Evolutionary conservation across 2,888 invertebrate genomes (phyloP).

Genomic region (Lutraria lutraria): DNA sequence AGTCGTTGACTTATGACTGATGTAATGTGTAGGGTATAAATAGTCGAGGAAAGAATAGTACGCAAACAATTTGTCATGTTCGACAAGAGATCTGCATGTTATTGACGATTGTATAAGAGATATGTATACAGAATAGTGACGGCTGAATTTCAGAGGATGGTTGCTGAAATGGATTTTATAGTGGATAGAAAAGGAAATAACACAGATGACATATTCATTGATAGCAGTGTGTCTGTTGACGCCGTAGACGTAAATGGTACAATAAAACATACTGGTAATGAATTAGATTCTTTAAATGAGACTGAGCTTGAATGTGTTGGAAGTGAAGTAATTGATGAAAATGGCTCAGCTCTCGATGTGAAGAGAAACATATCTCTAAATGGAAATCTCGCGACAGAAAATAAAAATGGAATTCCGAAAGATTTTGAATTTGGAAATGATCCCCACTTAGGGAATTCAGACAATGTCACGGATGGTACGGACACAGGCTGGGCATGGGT

Average conservation of each 20-base stretch:
- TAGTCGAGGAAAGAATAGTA: too few species aligned
- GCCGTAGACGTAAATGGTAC: neutral
- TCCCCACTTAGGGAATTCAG: neutral
- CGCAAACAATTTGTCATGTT: too few species aligned
- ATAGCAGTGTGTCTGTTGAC: neutral
- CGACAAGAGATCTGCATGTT: too few species aligned
- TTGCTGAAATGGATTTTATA: too few species aligned
- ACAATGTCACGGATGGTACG: neutral
- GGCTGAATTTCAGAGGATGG: too few species aligned
- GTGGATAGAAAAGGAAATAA: too few species aligned
- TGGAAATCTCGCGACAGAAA: neutral
- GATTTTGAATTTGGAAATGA: neutral
- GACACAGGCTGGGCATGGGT: conserved; percentile 55
- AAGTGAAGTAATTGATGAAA: neutral
- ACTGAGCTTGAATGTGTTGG: neutral
- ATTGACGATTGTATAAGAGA: too few species aligned
- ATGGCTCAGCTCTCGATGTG: neutral
- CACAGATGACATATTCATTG: neutral
- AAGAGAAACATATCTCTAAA: neutral
- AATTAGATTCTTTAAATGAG: neutral
- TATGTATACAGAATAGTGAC: too few species aligned
- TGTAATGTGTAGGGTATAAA: too few species aligned
- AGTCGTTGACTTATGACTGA: too few species aligned
- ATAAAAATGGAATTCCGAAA: neutral
- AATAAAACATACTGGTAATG: neutral